Conservation (phyloP, 2,113 vertebrate species). For the Sorex araneus region DNA sequence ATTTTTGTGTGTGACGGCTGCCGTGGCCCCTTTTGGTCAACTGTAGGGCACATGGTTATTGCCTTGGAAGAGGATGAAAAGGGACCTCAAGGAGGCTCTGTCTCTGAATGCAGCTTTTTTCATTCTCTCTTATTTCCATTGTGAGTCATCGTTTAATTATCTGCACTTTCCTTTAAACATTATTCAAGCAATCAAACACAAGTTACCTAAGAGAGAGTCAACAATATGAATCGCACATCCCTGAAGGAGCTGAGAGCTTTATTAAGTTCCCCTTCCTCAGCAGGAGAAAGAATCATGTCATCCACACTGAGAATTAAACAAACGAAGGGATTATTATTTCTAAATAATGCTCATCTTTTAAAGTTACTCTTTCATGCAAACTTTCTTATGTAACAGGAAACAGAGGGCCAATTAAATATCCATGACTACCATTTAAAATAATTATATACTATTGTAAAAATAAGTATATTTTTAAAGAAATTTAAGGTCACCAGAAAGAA, state of each 20-base stretch:
- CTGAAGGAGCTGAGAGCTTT: slow-evolving; percentile 29
- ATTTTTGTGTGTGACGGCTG: not conserved
- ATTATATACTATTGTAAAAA: not conserved
- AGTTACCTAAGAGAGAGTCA: slow-evolving; percentile 42
- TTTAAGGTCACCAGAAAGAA: not conserved
- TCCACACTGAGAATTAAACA: slow-evolving; percentile 39
- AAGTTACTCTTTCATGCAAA: slow-evolving; percentile 59
- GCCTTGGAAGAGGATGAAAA: slow-evolving; percentile 1
- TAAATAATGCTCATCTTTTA: slow-evolving; percentile 62
- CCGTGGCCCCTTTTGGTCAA: not conserved
- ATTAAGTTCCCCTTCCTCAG: slow-evolving; percentile 45
- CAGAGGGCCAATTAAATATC: slow-evolving; percentile 52
- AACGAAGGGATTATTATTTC: slow-evolving; percentile 49
- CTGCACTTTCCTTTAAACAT: slow-evolving; percentile 46
- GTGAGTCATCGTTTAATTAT: slow-evolving; percentile 64
- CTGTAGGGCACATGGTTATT: not conserved
- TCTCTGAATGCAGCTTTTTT: not conserved
- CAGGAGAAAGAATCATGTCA: slow-evolving; percentile 46
- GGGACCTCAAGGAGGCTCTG: not conserved
- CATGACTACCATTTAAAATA: not conserved
- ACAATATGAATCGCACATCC: slow-evolving; percentile 31
- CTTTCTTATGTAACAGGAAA: slow-evolving; percentile 65
- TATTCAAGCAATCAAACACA: slow-evolving; percentile 46
- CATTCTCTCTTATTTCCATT: slow-evolving; percentile 33
- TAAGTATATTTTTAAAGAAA: slow-evolving; percentile 16